Evolutionary conservation across 2,797 vertebrate species (phyloP).

Genomic region (Phoeniculus purpureus): DNA sequence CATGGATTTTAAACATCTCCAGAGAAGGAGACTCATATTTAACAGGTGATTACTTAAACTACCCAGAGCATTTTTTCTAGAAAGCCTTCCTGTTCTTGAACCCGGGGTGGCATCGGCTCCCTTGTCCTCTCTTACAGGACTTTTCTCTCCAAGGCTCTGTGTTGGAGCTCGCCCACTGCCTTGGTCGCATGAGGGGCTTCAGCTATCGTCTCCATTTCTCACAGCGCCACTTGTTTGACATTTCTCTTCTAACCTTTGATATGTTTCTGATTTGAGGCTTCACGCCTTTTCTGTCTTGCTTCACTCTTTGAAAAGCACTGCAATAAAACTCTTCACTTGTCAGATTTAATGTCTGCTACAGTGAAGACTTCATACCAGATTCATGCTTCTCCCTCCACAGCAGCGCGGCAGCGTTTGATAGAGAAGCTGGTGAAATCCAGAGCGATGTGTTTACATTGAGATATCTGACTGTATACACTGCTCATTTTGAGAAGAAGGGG

Average conservation of each 20-base stretch:
- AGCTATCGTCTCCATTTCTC: background rate
- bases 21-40: too few species aligned
- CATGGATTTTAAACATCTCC: too few species aligned
- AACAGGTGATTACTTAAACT: background rate
- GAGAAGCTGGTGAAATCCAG: conserved; percentile 34
- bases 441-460: conserved; percentile 34
- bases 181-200: background rate
- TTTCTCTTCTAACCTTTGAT: background rate
- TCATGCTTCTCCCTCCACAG: background rate
- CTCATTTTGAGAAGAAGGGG: conserved; percentile 50
- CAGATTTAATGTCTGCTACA: background rate
- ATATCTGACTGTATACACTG: background rate
- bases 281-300: background rate
- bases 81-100: background rate
- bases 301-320: background rate
- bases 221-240: background rate
- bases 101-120: rapidly evolving
- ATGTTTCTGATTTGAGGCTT: conserved; percentile 3
- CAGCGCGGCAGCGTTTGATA: background rate
- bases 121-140: background rate
- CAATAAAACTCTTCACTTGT: background rate
- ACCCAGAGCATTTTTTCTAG: background rate
- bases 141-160: background rate
- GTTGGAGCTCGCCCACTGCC: background rate
- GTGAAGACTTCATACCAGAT: background rate